Percentiles rank a stretch among this genome's conserved stretches.
Conservation (phyloP, 1,140 invertebrate genomes). For the Ceratosolen solmsi region DNA sequence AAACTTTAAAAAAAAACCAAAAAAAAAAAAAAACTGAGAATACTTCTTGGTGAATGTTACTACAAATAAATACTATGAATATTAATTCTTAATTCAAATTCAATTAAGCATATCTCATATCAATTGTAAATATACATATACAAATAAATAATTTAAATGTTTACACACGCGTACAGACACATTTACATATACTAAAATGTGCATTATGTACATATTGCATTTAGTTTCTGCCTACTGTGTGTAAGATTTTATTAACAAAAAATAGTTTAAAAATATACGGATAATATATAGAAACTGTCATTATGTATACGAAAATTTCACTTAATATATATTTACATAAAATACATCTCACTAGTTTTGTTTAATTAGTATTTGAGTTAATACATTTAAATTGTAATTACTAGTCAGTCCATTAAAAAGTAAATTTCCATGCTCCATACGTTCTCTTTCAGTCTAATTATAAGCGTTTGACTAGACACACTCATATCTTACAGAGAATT, state of each 20-base stretch:
- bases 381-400: background rate
- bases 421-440: background rate
- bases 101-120: too few relatives aligned
- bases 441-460: slow-evolving; percentile 23
- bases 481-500: background rate
- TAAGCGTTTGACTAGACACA: slow-evolving; percentile 22
- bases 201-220: slow-evolving; percentile 17
- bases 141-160: background rate
- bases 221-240: too few relatives aligned
- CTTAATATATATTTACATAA: slow-evolving; percentile 19
- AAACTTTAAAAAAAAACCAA: too few relatives aligned
- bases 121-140: slow-evolving; percentile 10
- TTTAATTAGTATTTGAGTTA: background rate
- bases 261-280: background rate
- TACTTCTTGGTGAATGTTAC: too few relatives aligned
- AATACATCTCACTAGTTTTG: slow-evolving; percentile 6
- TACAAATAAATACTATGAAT: too few relatives aligned
- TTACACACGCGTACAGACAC: background rate
- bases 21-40: too few relatives aligned
- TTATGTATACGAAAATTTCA: background rate
- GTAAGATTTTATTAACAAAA: slow-evolving; percentile 9
- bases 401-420: slow-evolving; percentile 15
- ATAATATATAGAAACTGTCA: background rate
- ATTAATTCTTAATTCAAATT: too few relatives aligned
- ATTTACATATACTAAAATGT: background rate